These are phyloP conservation scores for Phyllotis vaccarum DNA, from an alignment of 2,797 vertebrate genomes.

Conservation along the genomic window DNA sequence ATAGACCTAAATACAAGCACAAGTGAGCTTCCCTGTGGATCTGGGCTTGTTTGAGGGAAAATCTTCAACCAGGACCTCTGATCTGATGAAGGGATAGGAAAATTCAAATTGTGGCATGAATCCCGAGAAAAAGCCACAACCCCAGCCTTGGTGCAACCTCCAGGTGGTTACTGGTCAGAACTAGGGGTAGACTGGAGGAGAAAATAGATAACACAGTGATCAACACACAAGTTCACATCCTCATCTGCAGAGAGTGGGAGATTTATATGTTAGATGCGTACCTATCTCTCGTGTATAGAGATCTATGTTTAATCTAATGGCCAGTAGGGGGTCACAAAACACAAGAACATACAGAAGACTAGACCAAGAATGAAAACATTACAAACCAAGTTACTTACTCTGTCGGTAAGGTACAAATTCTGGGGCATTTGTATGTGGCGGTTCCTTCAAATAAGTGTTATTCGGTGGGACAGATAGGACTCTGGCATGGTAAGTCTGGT, in stretches of 20 bases:
- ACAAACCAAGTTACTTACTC: conserved; percentile 89
- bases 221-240: background rate
- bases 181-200: background rate
- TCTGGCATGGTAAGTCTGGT: conserved; percentile 89
- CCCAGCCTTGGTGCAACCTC: background rate
- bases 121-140: background rate
- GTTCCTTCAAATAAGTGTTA: conserved; percentile 81
- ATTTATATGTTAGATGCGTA: background rate
- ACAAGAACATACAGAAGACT: background rate
- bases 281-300: background rate
- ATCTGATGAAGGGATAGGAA: background rate
- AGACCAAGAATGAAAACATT: background rate
- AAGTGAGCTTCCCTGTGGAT: background rate
- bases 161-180: background rate
- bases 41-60: background rate
- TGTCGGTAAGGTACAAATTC: conserved; percentile 92
- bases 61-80: background rate
- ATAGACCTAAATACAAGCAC: background rate
- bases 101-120: background rate
- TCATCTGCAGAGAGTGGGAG: background rate
- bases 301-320: background rate
- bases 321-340: background rate
- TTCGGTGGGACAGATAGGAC: conserved; percentile 86
- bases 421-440: conserved; percentile 84
- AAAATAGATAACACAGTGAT: background rate